Conservation (phyloP, 2,888 invertebrate species). For the Junonia oenone region DNA sequence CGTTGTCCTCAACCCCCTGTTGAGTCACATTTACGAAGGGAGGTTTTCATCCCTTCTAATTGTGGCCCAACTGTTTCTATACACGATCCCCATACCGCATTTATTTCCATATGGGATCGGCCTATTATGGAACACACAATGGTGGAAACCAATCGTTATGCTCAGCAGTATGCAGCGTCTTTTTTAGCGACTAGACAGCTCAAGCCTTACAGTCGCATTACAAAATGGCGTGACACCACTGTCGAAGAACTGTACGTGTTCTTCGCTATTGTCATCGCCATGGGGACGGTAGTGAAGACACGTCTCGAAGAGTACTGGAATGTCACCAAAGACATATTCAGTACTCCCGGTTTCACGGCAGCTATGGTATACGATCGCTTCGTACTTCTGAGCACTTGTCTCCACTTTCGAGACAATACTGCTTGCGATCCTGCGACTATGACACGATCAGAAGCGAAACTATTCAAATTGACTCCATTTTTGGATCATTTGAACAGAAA, state of each 20-base stretch:
- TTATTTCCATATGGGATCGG: too few relatives aligned
- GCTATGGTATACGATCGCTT: conserved; percentile 16
- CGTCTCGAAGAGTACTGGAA: background rate
- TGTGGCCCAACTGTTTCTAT: too few relatives aligned
- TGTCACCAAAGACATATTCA: background rate
- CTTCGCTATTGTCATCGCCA: background rate
- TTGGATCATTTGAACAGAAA: conserved; percentile 20
- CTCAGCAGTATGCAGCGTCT: too few relatives aligned
- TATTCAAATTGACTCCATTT: conserved; percentile 30
- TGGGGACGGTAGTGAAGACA: background rate
- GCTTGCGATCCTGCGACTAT: conserved; percentile 9
- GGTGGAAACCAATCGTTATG: too few relatives aligned
- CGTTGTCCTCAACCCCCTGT: too few relatives aligned
- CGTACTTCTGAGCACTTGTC: conserved; percentile 8
- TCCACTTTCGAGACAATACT: conserved; percentile 16
- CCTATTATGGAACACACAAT: too few relatives aligned
- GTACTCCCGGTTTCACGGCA: conserved; percentile 16
- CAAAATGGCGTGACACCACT: conserved; percentile 17
- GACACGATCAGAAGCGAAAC: conserved; percentile 24
- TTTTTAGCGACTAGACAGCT: too few relatives aligned
- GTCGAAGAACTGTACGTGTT: background rate
- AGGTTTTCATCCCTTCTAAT: too few relatives aligned
- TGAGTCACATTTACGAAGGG: too few relatives aligned
- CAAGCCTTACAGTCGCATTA: conserved; percentile 18
- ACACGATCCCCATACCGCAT: too few relatives aligned